A percentile compares a stretch with the other conserved stretches of the same genome.
Evolutionary conservation across 2,113 vertebrate genomes (phyloP).

Genomic region (Acrocephalus arundinaceus): DNA sequence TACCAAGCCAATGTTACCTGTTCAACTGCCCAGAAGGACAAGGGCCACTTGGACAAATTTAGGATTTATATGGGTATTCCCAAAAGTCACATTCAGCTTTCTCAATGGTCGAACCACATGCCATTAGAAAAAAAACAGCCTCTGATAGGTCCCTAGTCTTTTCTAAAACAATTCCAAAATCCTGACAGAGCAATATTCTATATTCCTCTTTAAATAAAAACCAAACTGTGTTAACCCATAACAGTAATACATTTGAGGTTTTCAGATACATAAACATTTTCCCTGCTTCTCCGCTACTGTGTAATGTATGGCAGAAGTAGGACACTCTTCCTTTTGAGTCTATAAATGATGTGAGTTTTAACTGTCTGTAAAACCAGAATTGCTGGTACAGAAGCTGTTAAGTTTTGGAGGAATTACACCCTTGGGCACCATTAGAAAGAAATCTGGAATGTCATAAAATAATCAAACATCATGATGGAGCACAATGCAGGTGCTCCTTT

Average conservation of each 20-base stretch:
- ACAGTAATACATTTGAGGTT: background rate
- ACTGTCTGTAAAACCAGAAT: background rate
- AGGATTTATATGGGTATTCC: no score
- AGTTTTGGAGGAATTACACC: background rate
- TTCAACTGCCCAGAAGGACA: no score
- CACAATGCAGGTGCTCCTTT: background rate
- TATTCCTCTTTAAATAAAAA: no score
- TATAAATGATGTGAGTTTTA: background rate
- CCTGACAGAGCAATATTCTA: no score
- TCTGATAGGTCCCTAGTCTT: no score
- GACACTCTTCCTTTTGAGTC: background rate
- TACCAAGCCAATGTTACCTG: no score
- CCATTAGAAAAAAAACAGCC: no score
- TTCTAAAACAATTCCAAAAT: no score
- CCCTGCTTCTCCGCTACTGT: background rate
- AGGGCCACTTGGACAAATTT: no score
- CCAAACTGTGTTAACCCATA: no score
- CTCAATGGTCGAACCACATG: no score
- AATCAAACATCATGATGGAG: background rate
- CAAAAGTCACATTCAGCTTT: no score
- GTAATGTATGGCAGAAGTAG: background rate
- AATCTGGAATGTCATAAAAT: background rate
- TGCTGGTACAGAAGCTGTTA: background rate
- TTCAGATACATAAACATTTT: background rate
- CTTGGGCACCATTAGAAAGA: background rate